Evolutionary conservation across 1,140 invertebrate species (phyloP).

Genomic region (Meloidogyne hapla): DNA sequence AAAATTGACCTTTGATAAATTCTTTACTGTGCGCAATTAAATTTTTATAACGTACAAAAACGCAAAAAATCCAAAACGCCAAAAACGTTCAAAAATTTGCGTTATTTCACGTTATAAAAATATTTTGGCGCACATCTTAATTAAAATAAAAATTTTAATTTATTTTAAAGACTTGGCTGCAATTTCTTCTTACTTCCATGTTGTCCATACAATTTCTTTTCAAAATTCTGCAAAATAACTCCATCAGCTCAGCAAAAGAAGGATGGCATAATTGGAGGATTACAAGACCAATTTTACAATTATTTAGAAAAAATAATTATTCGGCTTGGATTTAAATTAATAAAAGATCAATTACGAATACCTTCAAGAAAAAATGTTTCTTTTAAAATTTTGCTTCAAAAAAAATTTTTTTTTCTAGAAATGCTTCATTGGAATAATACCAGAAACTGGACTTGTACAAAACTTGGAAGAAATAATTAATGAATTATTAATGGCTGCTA

Average conservation of each 20-base stretch:
- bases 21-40: too few species aligned
- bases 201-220: slow-evolving; percentile 40
- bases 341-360: slow-evolving; percentile 38
- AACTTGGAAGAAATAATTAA: slow-evolving; percentile 35
- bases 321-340: slow-evolving; percentile 35
- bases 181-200: slow-evolving; percentile 45
- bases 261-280: slow-evolving; percentile 8
- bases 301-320: slow-evolving; percentile 35
- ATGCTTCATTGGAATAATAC: slow-evolving; percentile 38
- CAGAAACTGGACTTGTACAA: slow-evolving; percentile 22
- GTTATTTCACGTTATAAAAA: too few species aligned
- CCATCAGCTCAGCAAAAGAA: slow-evolving; percentile 18
- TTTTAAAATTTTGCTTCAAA: too few species aligned
- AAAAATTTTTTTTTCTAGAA: slow-evolving; percentile 17
- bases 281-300: slow-evolving; percentile 36
- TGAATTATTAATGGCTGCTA: slow-evolving; percentile 25
- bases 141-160: too few species aligned
- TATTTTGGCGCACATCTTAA: too few species aligned
- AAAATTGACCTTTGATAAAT: too few species aligned
- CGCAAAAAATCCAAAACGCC: too few species aligned
- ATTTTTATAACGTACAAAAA: too few species aligned
- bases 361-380: slow-evolving; percentile 43
- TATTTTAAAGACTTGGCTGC: slow-evolving; percentile 28
- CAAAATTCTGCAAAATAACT: slow-evolving; percentile 13
- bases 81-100: too few species aligned